A percentile compares a stretch with the other conserved stretches of the same genome.
Conservation (phyloP, 2,797 vertebrate genomes). For the Sebastes minor region DNA sequence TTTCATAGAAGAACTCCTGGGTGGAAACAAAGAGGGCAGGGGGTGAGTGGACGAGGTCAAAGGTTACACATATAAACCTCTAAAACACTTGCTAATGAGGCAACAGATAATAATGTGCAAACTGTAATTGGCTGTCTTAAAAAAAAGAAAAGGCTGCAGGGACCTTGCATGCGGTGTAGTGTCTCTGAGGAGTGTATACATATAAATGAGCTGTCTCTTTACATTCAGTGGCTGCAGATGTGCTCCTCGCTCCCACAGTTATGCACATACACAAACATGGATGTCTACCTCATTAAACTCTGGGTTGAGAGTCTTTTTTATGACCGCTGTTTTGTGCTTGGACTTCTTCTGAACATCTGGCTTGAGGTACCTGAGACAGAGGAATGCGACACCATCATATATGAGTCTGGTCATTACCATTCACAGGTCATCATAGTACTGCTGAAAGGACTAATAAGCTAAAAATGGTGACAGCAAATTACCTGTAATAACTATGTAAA, state of each 20-base stretch:
- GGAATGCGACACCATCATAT: not conserved
- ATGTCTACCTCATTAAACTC: constrained; percentile 91
- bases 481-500: not conserved
- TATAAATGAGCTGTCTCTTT: constrained; percentile 32
- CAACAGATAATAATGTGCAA: not conserved
- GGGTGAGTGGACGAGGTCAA: constrained; percentile 9
- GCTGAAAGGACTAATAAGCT: not conserved
- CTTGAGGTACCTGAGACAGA: constrained; percentile 87
- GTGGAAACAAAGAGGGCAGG: not conserved
- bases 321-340: constrained; percentile 92
- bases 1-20: constrained; percentile 92
- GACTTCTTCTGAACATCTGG: constrained; percentile 93
- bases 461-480: not conserved
- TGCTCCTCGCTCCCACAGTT: not conserved
- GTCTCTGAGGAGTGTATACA: constrained; percentile 3
- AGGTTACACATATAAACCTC: not conserved
- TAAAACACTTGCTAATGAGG: constrained; percentile 34
- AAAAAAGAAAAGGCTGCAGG: not conserved
- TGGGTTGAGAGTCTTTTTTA: constrained; percentile 93
- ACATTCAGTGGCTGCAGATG: not conserved
- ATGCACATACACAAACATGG: constrained; percentile 26
- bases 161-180: not conserved
- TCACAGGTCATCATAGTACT: not conserved
- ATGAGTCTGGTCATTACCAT: constrained; percentile 1
- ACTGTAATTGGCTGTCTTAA: constrained; percentile 35